Evolutionary conservation across 2,113 vertebrate genomes (phyloP).

Genomic region (Tursiops truncatus): DNA sequence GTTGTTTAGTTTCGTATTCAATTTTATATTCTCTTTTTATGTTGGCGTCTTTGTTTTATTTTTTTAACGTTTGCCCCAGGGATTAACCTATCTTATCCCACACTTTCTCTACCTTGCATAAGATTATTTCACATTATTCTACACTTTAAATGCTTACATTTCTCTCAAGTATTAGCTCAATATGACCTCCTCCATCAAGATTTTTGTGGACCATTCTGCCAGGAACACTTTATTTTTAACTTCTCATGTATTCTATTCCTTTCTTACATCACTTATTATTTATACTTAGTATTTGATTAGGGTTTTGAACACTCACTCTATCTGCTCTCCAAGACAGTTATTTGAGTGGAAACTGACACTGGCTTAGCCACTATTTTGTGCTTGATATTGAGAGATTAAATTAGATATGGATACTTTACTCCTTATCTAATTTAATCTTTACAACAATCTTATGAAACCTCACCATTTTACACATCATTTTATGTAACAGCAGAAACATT

Average conservation of each 20-base stretch:
- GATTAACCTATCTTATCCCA: neutral
- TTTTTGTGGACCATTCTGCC: neutral
- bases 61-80: neutral
- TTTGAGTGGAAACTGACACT: neutral
- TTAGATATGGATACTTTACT: neutral
- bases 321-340: neutral
- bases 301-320: neutral
- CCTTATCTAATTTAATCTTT: neutral
- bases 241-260: neutral
- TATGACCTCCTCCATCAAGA: neutral
- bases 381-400: neutral
- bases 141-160: neutral
- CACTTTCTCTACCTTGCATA: neutral
- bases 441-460: neutral
- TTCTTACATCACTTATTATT: neutral
- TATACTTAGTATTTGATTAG: neutral
- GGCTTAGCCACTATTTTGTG: neutral
- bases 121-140: neutral
- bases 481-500: neutral
- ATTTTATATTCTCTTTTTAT: neutral
- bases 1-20: neutral
- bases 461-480: neutral
- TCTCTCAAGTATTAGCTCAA: neutral
- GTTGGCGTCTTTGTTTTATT: neutral
- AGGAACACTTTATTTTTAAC: neutral